Evolutionary conservation across 2,797 vertebrate species (phyloP).

Genomic region (Anolis apletophallus): DNA sequence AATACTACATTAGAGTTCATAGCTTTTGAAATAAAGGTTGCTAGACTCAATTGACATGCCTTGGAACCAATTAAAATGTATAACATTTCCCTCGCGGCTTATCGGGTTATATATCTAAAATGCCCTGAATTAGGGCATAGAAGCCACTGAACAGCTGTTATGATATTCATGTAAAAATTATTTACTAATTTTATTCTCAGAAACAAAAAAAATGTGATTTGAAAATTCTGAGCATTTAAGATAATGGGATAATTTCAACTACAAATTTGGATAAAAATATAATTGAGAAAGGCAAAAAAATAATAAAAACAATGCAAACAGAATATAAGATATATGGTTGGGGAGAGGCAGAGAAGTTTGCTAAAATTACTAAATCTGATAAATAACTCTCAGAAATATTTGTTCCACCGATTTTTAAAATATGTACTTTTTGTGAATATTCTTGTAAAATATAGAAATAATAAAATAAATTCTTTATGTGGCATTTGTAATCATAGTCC

Average conservation of each 20-base stretch:
- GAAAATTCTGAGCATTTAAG: not conserved
- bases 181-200: not conserved
- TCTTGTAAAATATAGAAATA: not conserved
- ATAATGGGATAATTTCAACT: not conserved
- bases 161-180: not conserved
- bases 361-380: not conserved
- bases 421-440: not conserved
- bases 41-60: not conserved
- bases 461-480: not conserved
- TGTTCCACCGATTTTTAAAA: not conserved
- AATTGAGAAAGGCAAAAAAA: not conserved
- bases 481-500: not conserved
- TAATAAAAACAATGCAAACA: not conserved
- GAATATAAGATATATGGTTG: not conserved
- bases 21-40: not conserved
- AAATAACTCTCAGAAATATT: not conserved
- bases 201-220: not conserved
- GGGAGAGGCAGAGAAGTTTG: not conserved
- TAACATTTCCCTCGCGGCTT: not conserved
- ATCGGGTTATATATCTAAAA: not conserved
- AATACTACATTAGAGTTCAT: not conserved
- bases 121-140: not conserved
- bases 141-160: not conserved
- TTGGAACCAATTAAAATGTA: conserved; percentile 4
- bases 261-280: not conserved